These are phyloP conservation scores for Arrhamphus sclerolepis DNA, from an alignment of 2,797 vertebrate genomes.

Conservation along the genomic window DNA sequence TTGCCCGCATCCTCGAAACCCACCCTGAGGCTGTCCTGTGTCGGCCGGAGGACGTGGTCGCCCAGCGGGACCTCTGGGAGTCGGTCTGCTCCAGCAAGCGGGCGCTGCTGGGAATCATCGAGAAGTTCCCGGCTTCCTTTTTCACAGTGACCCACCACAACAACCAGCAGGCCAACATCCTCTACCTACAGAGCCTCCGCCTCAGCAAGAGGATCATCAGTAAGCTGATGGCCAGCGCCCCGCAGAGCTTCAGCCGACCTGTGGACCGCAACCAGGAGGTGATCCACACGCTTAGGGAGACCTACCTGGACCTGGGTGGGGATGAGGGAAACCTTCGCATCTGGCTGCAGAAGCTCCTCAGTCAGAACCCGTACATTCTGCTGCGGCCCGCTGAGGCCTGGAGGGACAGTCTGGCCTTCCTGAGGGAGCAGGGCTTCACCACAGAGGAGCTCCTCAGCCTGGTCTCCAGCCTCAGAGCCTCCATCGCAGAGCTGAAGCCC, in stretches of 20 bases:
- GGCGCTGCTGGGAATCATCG: slow-evolving; percentile 84
- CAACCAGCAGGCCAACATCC: slow-evolving; percentile 85
- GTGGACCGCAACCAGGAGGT: slow-evolving; percentile 82
- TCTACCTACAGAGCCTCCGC: slow-evolving; percentile 85
- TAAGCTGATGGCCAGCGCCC: slow-evolving; percentile 86
- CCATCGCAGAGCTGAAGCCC: slow-evolving; percentile 86
- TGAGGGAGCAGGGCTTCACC: slow-evolving; percentile 84
- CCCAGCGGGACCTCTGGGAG: slow-evolving; percentile 86
- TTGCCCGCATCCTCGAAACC: slow-evolving; percentile 84
- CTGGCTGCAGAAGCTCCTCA: slow-evolving; percentile 91
- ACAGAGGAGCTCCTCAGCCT: slow-evolving; percentile 84
- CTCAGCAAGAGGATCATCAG: slow-evolving; percentile 87
- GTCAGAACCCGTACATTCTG: slow-evolving; percentile 90
- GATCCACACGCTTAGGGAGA: slow-evolving; percentile 83
- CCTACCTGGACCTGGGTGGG: slow-evolving; percentile 86
- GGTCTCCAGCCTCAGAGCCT: slow-evolving; percentile 88
- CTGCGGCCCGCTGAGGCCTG: slow-evolving; percentile 78
- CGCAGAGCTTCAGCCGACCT: slow-evolving; percentile 84
- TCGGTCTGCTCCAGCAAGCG: slow-evolving; percentile 81
- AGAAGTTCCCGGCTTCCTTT: slow-evolving; percentile 91
- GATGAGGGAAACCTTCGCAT: slow-evolving; percentile 82
- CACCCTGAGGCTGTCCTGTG: slow-evolving; percentile 88
- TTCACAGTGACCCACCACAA: slow-evolving; percentile 78
- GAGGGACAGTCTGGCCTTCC: slow-evolving; percentile 83
- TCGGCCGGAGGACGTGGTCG: slow-evolving; percentile 77